These are phyloP conservation scores for Eulacestoma nigropectus DNA, from an alignment of 2,113 vertebrate genomes.

Conservation along the genomic window DNA sequence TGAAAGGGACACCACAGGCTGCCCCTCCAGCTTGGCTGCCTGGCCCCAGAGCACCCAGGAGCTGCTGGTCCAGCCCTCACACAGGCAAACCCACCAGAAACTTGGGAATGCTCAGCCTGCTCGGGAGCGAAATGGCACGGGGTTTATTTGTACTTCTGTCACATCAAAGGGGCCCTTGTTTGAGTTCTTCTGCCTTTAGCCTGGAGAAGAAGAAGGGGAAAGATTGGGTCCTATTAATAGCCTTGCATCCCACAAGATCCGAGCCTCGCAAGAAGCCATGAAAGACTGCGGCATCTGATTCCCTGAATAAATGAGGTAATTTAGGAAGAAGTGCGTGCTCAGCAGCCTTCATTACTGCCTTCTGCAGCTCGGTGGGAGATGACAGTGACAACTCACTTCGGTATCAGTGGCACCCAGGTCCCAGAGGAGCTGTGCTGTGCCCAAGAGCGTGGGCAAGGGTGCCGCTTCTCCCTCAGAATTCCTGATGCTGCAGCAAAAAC, in stretches of 20 bases:
- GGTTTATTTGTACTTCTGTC: constrained; percentile 18
- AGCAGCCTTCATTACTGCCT: constrained; percentile 38
- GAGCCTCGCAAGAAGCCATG: constrained; percentile 25
- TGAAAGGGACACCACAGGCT: background rate
- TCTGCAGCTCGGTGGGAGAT: background rate
- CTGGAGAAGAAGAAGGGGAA: constrained; percentile 35
- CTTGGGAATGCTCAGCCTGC: background rate
- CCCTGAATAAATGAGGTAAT: constrained; percentile 45
- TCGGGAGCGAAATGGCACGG: background rate
- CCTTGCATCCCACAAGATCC: constrained; percentile 44
- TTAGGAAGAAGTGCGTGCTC: constrained; percentile 40
- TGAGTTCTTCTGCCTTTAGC: constrained; percentile 40
- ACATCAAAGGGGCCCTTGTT: constrained; percentile 51
- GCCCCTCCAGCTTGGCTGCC: background rate
- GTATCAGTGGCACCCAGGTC: background rate
- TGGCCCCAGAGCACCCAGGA: background rate
- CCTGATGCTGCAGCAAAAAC: background rate
- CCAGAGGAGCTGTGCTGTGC: background rate
- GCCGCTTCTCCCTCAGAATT: background rate
- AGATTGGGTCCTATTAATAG: constrained; percentile 63
- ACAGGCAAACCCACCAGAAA: background rate
- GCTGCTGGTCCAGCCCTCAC: rapidly evolving
- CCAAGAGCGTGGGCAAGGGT: rapidly evolving
- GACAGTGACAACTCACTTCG: background rate
- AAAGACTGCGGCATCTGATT: constrained; percentile 45